These are phyloP conservation scores for Deroplatys truncata DNA, from an alignment of 2,888 invertebrate species.

Conservation along the genomic window DNA sequence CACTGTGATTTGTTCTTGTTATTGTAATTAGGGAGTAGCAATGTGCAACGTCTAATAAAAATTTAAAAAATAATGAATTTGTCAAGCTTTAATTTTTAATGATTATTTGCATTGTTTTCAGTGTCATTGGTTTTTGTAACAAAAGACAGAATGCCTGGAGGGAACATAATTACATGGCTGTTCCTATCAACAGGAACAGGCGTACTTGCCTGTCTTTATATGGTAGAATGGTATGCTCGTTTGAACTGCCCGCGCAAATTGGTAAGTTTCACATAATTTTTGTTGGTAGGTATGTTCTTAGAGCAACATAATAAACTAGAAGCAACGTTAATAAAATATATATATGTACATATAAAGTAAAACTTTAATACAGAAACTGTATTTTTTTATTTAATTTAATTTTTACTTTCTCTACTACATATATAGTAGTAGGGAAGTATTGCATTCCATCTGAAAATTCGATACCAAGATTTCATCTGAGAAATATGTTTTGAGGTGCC, in stretches of 20 bases:
- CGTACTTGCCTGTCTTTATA: constrained; percentile 68
- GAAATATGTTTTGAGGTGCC: too few relatives aligned
- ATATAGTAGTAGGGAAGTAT: too few relatives aligned
- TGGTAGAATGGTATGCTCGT: constrained; percentile 83
- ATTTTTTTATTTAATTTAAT: too few relatives aligned
- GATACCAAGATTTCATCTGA: too few relatives aligned
- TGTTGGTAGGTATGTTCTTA: too few relatives aligned
- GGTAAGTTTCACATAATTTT: constrained; percentile 35
- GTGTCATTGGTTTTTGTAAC: constrained; percentile 47
- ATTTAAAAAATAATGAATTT: neutral
- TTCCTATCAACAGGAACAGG: constrained; percentile 74
- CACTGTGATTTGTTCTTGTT: too few relatives aligned
- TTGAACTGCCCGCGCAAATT: constrained; percentile 59
- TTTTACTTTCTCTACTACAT: too few relatives aligned
- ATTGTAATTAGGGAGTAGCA: too few relatives aligned
- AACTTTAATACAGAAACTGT: neutral
- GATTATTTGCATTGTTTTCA: constrained; percentile 7
- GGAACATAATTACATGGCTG: constrained; percentile 85
- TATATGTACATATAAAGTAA: neutral
- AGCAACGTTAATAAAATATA: too few relatives aligned
- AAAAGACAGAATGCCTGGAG: constrained; percentile 45
- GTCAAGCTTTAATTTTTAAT: neutral
- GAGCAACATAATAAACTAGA: too few relatives aligned
- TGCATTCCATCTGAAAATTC: too few relatives aligned
- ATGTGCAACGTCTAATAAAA: too few relatives aligned